Percentiles rank a stretch among this genome's conserved stretches.
Evolutionary conservation across 2,113 vertebrate genomes (phyloP).

Genomic region (Rattus rattus): DNA sequence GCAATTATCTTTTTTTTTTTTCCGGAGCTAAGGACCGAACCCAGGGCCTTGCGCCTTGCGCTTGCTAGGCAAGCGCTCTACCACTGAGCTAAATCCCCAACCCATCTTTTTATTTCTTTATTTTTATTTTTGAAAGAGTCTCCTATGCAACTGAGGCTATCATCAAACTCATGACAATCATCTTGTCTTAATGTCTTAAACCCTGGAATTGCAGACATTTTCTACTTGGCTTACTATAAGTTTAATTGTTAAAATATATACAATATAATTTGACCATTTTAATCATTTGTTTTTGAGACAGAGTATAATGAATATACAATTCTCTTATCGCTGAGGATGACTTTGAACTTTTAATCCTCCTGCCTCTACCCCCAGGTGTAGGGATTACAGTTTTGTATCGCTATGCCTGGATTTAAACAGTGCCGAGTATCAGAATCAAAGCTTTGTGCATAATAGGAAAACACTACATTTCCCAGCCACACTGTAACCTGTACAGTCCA

Average conservation of each 20-base stretch:
- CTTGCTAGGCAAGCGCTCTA: no score
- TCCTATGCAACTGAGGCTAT: neutral
- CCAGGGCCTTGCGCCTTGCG: no score
- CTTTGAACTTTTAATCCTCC: neutral
- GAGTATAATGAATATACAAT: neutral
- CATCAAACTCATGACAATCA: neutral
- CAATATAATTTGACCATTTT: neutral
- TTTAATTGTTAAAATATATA: neutral
- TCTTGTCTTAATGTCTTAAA: neutral
- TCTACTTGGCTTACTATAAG: neutral
- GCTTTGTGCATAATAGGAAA: neutral
- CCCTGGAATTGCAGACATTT: neutral
- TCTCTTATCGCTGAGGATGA: no score
- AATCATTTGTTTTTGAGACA: neutral
- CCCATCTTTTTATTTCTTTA: neutral
- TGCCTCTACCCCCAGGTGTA: neutral
- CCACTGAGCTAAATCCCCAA: no score
- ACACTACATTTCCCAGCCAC: neutral
- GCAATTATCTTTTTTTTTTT: neutral
- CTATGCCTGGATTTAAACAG: neutral
- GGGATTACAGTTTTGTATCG: neutral
- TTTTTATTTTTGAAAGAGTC: neutral
- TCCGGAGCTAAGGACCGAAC: no score
- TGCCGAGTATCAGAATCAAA: neutral
- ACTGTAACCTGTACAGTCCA: neutral